Evolutionary conservation across 2,888 invertebrate genomes (phyloP), one percentile per base, ranked within the genome.

Genomic region (Stegana nigrithorax): DNA sequence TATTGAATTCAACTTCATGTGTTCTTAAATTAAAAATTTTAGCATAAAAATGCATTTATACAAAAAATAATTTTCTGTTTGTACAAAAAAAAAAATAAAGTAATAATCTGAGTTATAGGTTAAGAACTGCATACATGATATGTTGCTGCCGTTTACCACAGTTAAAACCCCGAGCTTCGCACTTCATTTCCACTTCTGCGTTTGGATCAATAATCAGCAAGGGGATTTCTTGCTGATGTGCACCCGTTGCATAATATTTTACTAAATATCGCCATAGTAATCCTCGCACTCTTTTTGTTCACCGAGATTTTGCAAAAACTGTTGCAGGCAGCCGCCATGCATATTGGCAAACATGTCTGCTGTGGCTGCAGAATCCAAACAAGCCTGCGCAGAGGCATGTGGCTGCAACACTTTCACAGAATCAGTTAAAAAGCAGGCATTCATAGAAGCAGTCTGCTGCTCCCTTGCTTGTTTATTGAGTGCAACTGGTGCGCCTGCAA

Each of bases 271-370:
- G 29, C 12, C 44, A 42, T 27, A 57, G 42, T 65, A 68, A 73
- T 72, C 74, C 19, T 55, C 29, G 32, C 47, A 45, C n/a, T 60
- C 72, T 66, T 71, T 67, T 55, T 56, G 66, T 42, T 65, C 62
- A 62, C 67, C 63, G 58, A 51, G 59, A 39, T 53, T 39, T 42
- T 59, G 65, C 53, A 66, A 53, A 61, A 60, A 73, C 68, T 81
- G 74, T 73, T 81, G 75, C 69, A 70, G 69, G 67, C 71, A 75
- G 68, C 81, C 81, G 70, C 81, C 81, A 70, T 82, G 81, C 66
- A 78, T 75, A 72, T 74, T 71, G 60, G 76, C 72, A 73, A 72
- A 82, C 70, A 82, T 73, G 60, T 67, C 70, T 36, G 63, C 59
- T 53, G 58, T 62, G 44, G 62, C 67, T 44, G 60, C 64, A 42